Conservation (phyloP, 1,140 invertebrate species). For the Patella vulgata region DNA sequence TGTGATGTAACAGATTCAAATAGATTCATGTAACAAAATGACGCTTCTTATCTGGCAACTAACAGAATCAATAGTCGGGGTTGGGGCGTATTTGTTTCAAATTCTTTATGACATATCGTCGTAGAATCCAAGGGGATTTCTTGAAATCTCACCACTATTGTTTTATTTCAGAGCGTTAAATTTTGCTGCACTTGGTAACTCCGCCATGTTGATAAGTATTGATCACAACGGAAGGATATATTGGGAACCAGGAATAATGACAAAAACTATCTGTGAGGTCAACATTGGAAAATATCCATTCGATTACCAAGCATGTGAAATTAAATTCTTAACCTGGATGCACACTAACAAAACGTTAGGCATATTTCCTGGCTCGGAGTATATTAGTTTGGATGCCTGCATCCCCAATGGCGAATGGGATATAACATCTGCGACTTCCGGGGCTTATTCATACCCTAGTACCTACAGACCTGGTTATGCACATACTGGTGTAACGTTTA, state of each 20-base stretch:
- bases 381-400: slow-evolving; percentile 31
- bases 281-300: slow-evolving; percentile 55
- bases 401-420: slow-evolving; percentile 54
- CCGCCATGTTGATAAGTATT: slow-evolving; percentile 51
- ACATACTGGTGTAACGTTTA: slow-evolving; percentile 53
- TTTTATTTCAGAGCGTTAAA: slow-evolving; percentile 48
- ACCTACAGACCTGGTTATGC: slow-evolving; percentile 35
- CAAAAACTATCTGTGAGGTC: slow-evolving; percentile 52
- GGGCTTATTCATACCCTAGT: slow-evolving; percentile 41
- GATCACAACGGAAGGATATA: slow-evolving; percentile 45
- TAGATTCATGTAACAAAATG: too few species aligned
- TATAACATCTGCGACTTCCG: slow-evolving; percentile 32
- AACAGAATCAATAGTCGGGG: too few species aligned
- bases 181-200: slow-evolving; percentile 51
- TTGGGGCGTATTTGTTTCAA: too few species aligned
- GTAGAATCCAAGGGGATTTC: too few species aligned
- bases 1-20: too few species aligned
- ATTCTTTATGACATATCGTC: too few species aligned
- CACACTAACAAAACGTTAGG: slow-evolving; percentile 55
- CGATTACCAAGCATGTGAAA: slow-evolving; percentile 54
- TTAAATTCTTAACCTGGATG: slow-evolving; percentile 67
- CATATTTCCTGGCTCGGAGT: slow-evolving; percentile 28
- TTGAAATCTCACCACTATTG: too few species aligned
- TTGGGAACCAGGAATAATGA: slow-evolving; percentile 56
- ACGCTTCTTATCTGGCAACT: too few species aligned